A percentile compares a stretch with the other conserved stretches of the same genome.
Conservation (phyloP, 2,888 invertebrate species). For the Eupithecia exiguata region DNA sequence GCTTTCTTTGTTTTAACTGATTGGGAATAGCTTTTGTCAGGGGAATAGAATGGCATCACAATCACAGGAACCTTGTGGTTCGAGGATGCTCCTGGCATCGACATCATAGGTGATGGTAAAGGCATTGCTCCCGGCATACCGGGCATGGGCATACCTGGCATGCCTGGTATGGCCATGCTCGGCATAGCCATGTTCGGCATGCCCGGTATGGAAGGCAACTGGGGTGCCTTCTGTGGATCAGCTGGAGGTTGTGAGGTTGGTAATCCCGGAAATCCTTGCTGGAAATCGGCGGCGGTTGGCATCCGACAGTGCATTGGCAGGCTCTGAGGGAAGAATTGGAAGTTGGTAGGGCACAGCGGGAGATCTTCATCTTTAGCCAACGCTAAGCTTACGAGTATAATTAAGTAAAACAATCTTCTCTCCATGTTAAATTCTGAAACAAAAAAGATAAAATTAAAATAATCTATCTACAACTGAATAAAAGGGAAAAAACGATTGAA, state of each 20-base stretch:
- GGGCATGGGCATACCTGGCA: constrained; percentile 45
- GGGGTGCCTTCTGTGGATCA: constrained; percentile 49
- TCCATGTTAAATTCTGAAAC: constrained; percentile 59
- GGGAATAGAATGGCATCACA: constrained; percentile 78
- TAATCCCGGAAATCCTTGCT: constrained; percentile 25
- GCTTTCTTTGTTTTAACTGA: constrained; percentile 21
- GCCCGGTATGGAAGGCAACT: constrained; percentile 43
- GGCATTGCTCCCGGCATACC: constrained; percentile 32
- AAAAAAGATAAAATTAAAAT: constrained; percentile 7
- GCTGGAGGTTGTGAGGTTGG: constrained; percentile 48
- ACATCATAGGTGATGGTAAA: constrained; percentile 45
- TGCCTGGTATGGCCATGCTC: constrained; percentile 37
- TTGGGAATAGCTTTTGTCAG: constrained; percentile 60
- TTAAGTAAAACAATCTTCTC: constrained; percentile 32
- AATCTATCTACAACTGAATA: not conserved
- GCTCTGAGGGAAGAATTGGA: constrained; percentile 70
- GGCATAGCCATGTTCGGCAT: constrained; percentile 44
- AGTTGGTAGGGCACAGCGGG: constrained; percentile 69
- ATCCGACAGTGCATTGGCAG: constrained; percentile 78
- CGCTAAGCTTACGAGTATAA: constrained; percentile 46
- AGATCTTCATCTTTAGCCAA: constrained; percentile 54
- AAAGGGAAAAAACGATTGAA: not conserved
- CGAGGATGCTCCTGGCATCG: constrained; percentile 50
- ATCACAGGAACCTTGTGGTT: constrained; percentile 73
- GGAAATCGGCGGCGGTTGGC: constrained; percentile 52